Conservation (phyloP, 2,113 vertebrate genomes). For the Mormyrus lacerda region DNA sequence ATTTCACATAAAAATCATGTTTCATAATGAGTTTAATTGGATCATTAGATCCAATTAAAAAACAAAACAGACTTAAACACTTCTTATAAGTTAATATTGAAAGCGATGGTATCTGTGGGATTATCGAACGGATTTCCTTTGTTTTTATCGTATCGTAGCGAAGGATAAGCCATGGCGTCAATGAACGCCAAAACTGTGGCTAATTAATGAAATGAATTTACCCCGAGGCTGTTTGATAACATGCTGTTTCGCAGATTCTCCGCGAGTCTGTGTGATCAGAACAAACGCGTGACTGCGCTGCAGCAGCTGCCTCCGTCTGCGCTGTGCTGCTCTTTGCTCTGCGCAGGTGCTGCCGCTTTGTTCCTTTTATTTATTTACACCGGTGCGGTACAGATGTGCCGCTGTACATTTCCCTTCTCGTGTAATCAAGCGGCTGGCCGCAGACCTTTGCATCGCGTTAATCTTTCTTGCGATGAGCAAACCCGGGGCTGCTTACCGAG, state of each 20-base stretch:
- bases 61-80: not conserved
- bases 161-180: not conserved
- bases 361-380: not conserved
- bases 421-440: not conserved
- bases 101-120: not conserved
- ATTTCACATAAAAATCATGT: not conserved
- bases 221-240: not conserved
- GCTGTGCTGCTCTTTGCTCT: not conserved
- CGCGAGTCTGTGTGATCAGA: not conserved
- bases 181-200: not conserved
- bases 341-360: not conserved
- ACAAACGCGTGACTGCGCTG: not conserved
- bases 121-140: not conserved
- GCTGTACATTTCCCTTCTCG: not conserved
- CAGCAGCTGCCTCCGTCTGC: not conserved
- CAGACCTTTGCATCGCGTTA: not conserved
- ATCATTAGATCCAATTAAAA: not conserved
- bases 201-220: not conserved
- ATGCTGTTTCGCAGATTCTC: not conserved
- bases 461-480: not conserved
- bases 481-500: not conserved
- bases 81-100: not conserved
- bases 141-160: not conserved
- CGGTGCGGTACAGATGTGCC: not conserved
- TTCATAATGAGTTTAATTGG: not conserved